These are phyloP conservation scores for Cartodere bifasciata DNA, from an alignment of 2,888 invertebrate species.

Conservation along the genomic window DNA sequence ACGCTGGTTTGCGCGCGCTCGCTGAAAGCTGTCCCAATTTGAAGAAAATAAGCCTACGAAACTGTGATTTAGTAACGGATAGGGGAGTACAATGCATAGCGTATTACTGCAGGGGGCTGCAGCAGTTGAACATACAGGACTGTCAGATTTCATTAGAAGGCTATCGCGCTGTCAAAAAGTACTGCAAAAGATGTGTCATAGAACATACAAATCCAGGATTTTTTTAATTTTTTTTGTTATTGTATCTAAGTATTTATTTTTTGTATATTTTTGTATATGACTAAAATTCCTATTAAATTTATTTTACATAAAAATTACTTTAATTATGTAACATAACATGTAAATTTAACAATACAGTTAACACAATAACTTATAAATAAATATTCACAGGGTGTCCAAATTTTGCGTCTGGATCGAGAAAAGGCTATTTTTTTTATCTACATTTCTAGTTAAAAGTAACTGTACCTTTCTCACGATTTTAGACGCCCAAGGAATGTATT, in stretches of 20 bases:
- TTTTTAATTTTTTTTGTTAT: slow-evolving; percentile 41
- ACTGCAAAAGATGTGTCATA: slow-evolving; percentile 84
- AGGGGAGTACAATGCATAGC: slow-evolving; percentile 79
- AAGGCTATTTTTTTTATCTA: too few species aligned
- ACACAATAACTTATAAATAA: too few species aligned
- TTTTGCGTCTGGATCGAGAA: too few species aligned
- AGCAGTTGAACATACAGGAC: slow-evolving; percentile 87
- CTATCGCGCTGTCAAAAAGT: slow-evolving; percentile 82
- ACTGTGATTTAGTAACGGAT: slow-evolving; percentile 85
- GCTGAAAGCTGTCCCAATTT: slow-evolving; percentile 84
- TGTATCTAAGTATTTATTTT: slow-evolving; percentile 16
- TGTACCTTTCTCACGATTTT: background rate
- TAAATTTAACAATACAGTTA: too few species aligned
- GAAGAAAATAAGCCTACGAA: slow-evolving; percentile 77
- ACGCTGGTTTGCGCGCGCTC: slow-evolving; percentile 72
- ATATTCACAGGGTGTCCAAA: too few species aligned
- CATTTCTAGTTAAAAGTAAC: too few species aligned
- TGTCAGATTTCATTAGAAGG: slow-evolving; percentile 82
- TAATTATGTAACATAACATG: too few species aligned
- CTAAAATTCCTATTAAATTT: background rate
- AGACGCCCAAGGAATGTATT: too few species aligned
- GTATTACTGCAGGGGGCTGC: slow-evolving; percentile 78
- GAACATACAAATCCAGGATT: slow-evolving; percentile 94
- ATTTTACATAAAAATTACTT: too few species aligned
- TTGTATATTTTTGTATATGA: slow-evolving; percentile 21